Evolutionary conservation across 2,888 invertebrate species (phyloP).

Genomic region (Pocota personata): DNA sequence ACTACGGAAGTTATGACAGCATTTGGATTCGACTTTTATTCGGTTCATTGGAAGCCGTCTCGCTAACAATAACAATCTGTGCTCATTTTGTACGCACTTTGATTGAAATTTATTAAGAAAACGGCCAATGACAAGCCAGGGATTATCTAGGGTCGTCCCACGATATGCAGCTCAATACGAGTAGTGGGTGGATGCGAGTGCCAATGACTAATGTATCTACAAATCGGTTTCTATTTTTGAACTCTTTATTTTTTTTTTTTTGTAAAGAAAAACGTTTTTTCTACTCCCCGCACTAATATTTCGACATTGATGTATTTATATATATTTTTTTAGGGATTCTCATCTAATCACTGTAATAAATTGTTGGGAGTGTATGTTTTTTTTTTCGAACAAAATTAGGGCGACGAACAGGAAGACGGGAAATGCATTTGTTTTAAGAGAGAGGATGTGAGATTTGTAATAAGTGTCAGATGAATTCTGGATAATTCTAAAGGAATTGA

Average conservation of each 20-base stretch:
- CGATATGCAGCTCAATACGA: neutral
- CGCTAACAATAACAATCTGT: conserved; percentile 9
- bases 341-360: conserved; percentile 12
- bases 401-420: neutral
- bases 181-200: conserved; percentile 12
- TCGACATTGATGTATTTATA: conserved; percentile 20
- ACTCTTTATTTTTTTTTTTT: no score
- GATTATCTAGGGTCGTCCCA: conserved; percentile 18
- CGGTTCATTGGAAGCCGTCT: neutral
- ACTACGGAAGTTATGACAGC: conserved; percentile 27
- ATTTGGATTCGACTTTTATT: conserved; percentile 2
- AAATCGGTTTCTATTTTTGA: conserved; percentile 42
- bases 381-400: neutral
- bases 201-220: conserved; percentile 18
- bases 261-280: no score
- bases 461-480: conserved; percentile 3
- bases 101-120: conserved; percentile 26
- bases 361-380: neutral
- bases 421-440: neutral
- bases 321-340: neutral
- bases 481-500: neutral
- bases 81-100: neutral
- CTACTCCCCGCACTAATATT: neutral
- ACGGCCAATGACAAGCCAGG: neutral
- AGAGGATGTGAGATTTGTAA: conserved; percentile 2